Evolutionary conservation across 2,797 vertebrate species (phyloP), one percentile per base, ranked within the genome.

Genomic region (Oreonectes daqikongensis): DNA sequence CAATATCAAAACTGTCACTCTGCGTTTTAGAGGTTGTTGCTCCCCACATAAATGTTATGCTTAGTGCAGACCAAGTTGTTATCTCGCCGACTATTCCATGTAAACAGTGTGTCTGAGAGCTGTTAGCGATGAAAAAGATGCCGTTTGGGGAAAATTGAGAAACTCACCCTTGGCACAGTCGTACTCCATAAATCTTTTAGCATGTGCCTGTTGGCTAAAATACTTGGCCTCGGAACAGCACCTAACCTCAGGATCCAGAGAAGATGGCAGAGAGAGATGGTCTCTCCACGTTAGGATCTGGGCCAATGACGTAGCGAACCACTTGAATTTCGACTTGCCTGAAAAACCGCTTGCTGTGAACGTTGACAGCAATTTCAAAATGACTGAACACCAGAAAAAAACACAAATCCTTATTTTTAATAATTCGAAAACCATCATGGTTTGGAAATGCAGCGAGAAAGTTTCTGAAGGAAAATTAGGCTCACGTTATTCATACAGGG

Each of bases 151-250:
- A 91, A 91, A 93, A 93, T 89, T 89, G 92, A 91, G 88, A 90
- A 93, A 92, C 94, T 91, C 93, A 95, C 92, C 92, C 90, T 89
- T 94, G 92, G 94, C 93, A 92, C 92, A 92, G 90, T 92, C 93
- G 92, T 92, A 90, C 83, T 86, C 87, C 87, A 96, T 97, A 94
- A 95, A 95, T 96, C 94, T 96, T 97, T 95, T 90, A 96, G 90
- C 86, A 93, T 92, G 92, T 93, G 94, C 94, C 94, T 94, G 89
- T 92, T 95, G 94, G 94, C 95, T 95, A 94, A 94, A 95, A 93
- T 90, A 94, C 85, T 89, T 87, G 88, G 88, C 75, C 59, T 75
- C 82, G 81, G 86, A 89, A 89, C 86, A 89, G 85, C 86, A 84
- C 67, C 69, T 87, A 88, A 90, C 89, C 86, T 86, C 76, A 55